Percentiles rank a stretch among this genome's conserved stretches.
phyloP scores from a whole-genome alignment of 2,888 invertebrate species.

The Ganaspis brasiliensis region DNA sequence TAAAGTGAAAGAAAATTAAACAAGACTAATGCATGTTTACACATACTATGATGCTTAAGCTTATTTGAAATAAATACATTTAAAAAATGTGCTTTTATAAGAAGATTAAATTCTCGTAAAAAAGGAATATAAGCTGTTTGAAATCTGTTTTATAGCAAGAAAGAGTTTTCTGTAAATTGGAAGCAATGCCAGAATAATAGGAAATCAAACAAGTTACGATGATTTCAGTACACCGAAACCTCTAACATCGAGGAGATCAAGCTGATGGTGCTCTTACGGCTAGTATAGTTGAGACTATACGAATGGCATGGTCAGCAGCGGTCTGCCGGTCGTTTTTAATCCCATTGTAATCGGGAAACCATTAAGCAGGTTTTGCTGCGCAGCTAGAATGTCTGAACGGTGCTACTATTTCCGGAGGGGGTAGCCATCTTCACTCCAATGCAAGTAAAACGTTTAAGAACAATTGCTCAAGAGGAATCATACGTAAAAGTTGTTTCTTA shows the following conservation, averaged over 20 bases:
- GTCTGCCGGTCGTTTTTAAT: constrained; percentile 78
- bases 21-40: too few relatives aligned
- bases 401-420: constrained; percentile 66
- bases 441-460: constrained; percentile 65
- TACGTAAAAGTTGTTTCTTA: neutral
- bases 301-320: constrained; percentile 78
- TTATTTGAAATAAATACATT: too few relatives aligned
- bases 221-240: constrained; percentile 29
- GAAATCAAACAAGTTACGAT: constrained; percentile 19
- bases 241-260: constrained; percentile 25
- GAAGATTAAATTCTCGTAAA: too few relatives aligned
- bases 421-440: constrained; percentile 70
- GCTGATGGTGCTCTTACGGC: constrained; percentile 43
- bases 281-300: constrained; percentile 66
- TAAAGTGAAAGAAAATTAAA: too few relatives aligned
- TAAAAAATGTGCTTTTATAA: too few relatives aligned
- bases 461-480: constrained; percentile 43
- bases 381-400: constrained; percentile 71
- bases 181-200: constrained; percentile 4
- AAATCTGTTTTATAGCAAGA: neutral
- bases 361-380: constrained; percentile 74
- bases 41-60: too few relatives aligned
- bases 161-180: neutral
- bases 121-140: neutral
- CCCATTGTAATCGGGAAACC: constrained; percentile 79